Conservation (phyloP, 2,888 invertebrate species). For the Clostera curtula region DNA sequence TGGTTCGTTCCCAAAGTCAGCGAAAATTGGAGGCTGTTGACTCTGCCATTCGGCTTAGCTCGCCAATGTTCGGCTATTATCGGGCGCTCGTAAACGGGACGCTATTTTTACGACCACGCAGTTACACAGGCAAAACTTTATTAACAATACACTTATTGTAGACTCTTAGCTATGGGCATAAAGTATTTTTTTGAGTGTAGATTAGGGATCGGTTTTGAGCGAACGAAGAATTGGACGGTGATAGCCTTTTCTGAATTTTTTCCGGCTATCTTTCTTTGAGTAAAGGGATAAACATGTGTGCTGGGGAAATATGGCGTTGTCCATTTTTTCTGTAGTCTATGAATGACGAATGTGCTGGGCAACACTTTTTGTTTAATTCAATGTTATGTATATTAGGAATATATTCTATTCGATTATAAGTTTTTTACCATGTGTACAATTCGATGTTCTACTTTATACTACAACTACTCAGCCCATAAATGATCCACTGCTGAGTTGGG, state of each 20-base stretch:
- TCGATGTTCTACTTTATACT: too few species aligned
- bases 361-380: too few species aligned
- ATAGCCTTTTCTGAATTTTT: conserved; percentile 54
- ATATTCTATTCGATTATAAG: too few species aligned
- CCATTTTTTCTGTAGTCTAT: conserved; percentile 9
- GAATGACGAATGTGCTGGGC: too few species aligned
- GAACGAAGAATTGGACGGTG: conserved; percentile 41
- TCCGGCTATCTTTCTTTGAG: conserved; percentile 53
- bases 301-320: conserved; percentile 14
- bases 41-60: conserved; percentile 35
- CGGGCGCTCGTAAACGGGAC: conserved; percentile 45
- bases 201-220: conserved; percentile 3
- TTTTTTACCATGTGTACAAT: too few species aligned
- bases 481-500: too few species aligned
- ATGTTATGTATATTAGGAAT: too few species aligned
- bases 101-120: conserved; percentile 52
- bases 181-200: conserved; percentile 25
- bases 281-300: conserved; percentile 50
- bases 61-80: conserved; percentile 50
- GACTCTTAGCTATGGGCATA: conserved; percentile 13
- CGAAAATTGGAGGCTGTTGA: conserved; percentile 27
- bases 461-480: too few species aligned
- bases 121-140: conserved; percentile 27
- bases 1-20: conserved; percentile 25
- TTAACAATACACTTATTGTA: conserved; percentile 26